Conservation (phyloP, 2,113 vertebrate genomes). For the Stegostoma tigrinum region DNA sequence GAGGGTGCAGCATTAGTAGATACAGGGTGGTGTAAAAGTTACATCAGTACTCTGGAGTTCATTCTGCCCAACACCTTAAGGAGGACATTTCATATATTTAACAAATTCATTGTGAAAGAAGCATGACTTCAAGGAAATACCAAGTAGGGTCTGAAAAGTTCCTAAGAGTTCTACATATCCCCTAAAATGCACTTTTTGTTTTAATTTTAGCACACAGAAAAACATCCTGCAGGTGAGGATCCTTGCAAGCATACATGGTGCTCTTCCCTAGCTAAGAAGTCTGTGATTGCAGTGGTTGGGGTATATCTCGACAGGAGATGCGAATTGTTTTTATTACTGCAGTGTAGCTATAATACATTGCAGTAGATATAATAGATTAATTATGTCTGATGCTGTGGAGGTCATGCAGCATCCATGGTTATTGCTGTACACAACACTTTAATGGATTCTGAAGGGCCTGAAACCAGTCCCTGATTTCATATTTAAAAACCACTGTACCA, state of each 20-base stretch:
- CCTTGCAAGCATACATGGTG: neutral
- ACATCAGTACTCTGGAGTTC: neutral
- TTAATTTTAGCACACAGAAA: neutral
- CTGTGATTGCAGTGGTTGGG: neutral
- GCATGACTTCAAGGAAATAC: neutral
- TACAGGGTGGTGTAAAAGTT: neutral
- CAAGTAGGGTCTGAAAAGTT: neutral
- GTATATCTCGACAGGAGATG: neutral
- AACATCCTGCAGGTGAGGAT: neutral
- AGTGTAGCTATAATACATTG: neutral
- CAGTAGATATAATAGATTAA: neutral
- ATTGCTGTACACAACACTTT: neutral
- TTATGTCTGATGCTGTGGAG: neutral
- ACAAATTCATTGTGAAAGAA: neutral
- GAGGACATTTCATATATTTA: neutral
- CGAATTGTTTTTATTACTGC: neutral
- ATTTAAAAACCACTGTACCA: neutral
- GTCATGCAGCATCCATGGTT: neutral
- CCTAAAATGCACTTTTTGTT: neutral
- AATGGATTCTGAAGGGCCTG: neutral
- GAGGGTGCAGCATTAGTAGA: neutral
- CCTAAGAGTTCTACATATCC: neutral
- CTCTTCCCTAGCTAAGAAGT: neutral
- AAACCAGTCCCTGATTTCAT: neutral
- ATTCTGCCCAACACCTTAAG: neutral